Evolutionary conservation across 2,113 vertebrate species (phyloP).

Genomic region (Apteryx mantelli): DNA sequence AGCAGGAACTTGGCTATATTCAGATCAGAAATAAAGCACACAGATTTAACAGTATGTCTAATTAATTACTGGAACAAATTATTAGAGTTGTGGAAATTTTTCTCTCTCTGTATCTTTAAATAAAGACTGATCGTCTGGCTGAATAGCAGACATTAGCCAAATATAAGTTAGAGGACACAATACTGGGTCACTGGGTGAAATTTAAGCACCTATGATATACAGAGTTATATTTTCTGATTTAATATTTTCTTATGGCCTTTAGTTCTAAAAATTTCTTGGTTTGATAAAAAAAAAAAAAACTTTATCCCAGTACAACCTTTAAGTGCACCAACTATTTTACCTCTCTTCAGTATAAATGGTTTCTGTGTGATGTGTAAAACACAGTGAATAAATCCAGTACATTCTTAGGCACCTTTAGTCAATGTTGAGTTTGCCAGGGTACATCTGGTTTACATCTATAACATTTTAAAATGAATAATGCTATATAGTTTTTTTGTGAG

Average conservation of each 20-base stretch:
- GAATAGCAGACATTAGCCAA: background rate
- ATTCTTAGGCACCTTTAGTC: background rate
- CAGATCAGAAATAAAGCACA: background rate
- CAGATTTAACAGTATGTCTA: background rate
- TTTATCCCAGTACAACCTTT: background rate
- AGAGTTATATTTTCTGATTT: background rate
- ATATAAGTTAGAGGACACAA: background rate
- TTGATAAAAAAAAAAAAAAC: too few species aligned
- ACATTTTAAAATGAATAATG: background rate
- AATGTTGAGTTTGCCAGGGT: background rate
- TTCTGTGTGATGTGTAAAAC: background rate
- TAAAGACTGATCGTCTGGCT: background rate
- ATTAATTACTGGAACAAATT: background rate
- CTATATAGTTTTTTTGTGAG: background rate
- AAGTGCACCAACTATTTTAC: background rate
- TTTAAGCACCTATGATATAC: background rate
- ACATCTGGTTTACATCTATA: background rate
- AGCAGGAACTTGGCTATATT: background rate
- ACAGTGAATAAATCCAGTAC: background rate
- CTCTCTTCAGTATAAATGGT: background rate
- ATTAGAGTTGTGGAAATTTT: background rate
- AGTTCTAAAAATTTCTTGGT: background rate
- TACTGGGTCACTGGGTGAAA: background rate
- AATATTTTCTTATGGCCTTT: background rate
- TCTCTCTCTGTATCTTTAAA: background rate